phyloP scores from a whole-genome alignment of 2,797 vertebrate species.

The Danio jaintianensis region DNA sequence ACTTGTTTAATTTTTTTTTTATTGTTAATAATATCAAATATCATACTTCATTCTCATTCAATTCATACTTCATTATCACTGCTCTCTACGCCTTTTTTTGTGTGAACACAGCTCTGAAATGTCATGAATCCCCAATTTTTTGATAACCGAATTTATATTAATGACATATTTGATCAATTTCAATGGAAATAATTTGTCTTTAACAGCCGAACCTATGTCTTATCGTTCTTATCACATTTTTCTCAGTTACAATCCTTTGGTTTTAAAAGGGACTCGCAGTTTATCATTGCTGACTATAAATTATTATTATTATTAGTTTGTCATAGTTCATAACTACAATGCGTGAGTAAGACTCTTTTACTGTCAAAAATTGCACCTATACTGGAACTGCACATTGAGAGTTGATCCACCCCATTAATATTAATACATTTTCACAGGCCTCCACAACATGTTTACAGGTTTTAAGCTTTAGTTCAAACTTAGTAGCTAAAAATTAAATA shows the following conservation, averaged over 20 bases:
- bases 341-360: background rate
- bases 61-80: background rate
- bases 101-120: background rate
- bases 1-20: background rate
- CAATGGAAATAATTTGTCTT: background rate
- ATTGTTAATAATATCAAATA: background rate
- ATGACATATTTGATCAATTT: background rate
- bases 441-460: no score
- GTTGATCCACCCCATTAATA: no score
- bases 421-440: no score
- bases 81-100: background rate
- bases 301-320: background rate
- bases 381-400: background rate
- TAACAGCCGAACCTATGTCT: background rate
- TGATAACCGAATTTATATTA: background rate
- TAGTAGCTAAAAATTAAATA: no score
- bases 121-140: background rate
- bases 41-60: no score
- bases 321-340: background rate
- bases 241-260: background rate
- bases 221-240: constrained; percentile 2
- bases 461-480: no score
- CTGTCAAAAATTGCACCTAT: background rate
- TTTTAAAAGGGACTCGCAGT: background rate
- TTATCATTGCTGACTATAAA: background rate